Conservation (phyloP, 2,113 vertebrate species). For the Platanista minor region DNA sequence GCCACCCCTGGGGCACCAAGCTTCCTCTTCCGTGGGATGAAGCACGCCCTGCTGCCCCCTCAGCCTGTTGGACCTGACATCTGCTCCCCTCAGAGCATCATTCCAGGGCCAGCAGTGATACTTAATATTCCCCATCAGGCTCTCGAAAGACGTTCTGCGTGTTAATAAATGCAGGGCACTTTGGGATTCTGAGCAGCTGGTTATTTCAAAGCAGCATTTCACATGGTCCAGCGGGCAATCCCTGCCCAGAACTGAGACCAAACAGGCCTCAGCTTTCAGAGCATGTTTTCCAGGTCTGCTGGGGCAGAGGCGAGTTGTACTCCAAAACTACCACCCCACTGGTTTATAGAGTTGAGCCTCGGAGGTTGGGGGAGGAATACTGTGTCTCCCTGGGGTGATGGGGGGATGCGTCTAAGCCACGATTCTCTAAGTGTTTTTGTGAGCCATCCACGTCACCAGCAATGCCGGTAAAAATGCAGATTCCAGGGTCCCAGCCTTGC, state of each 20-base stretch:
- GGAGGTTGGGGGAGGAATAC: background rate
- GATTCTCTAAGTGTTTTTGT: background rate
- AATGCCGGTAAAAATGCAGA: background rate
- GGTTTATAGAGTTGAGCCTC: background rate
- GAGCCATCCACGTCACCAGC: too few species aligned
- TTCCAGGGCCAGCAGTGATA: conserved; percentile 35
- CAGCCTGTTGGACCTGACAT: background rate
- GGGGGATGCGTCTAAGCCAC: background rate
- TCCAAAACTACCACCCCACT: background rate
- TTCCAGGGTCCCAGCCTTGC: too few species aligned
- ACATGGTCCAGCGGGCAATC: background rate
- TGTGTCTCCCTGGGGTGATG: background rate
- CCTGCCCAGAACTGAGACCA: background rate
- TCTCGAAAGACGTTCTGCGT: conserved; percentile 57
- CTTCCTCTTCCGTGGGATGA: background rate
- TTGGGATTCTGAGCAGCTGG: conserved; percentile 51
- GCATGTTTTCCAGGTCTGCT: background rate
- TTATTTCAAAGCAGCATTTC: conserved; percentile 56
- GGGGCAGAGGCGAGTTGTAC: fast-evolving
- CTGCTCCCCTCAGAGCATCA: background rate
- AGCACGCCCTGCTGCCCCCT: fast-evolving
- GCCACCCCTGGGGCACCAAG: background rate
- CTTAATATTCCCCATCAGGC: conserved; percentile 70
- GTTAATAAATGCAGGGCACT: conserved; percentile 69
- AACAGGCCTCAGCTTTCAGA: background rate